phyloP scores from a whole-genome alignment of 2,113 vertebrate genomes.

The Coptodon rendalli region DNA sequence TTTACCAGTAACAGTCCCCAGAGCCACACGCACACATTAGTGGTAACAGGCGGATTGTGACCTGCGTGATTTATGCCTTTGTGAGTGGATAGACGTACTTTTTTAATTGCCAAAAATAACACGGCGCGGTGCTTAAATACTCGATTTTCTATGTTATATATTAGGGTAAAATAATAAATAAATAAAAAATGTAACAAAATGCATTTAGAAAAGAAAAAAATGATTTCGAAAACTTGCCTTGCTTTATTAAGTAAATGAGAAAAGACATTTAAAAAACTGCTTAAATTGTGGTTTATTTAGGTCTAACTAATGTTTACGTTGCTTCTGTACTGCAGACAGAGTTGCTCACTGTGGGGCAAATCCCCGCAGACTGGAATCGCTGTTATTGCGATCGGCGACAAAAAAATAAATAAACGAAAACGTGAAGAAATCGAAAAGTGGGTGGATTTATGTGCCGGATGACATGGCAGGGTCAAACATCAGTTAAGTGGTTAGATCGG shows the following conservation, averaged over 20 bases:
- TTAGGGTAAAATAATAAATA: background rate
- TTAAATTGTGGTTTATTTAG: background rate
- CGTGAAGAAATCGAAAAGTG: background rate
- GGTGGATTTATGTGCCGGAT: background rate
- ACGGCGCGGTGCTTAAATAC: background rate
- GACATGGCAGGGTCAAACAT: background rate
- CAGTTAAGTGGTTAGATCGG: background rate
- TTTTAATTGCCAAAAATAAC: background rate
- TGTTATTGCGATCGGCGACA: background rate
- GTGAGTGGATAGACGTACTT: background rate
- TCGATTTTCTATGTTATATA: background rate
- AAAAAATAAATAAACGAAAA: background rate
- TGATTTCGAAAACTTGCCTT: background rate
- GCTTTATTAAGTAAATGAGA: background rate
- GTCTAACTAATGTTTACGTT: background rate
- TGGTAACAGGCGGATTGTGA: background rate
- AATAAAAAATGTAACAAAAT: background rate
- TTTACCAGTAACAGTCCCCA: background rate
- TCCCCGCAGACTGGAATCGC: background rate
- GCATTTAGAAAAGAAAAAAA: background rate
- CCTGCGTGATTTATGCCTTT: background rate
- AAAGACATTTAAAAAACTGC: background rate
- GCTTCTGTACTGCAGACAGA: background rate
- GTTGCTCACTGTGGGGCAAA: background rate
- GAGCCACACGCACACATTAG: background rate